phyloP scores from a whole-genome alignment of 2,888 invertebrate genomes.

The Galerucella pusilla region DNA sequence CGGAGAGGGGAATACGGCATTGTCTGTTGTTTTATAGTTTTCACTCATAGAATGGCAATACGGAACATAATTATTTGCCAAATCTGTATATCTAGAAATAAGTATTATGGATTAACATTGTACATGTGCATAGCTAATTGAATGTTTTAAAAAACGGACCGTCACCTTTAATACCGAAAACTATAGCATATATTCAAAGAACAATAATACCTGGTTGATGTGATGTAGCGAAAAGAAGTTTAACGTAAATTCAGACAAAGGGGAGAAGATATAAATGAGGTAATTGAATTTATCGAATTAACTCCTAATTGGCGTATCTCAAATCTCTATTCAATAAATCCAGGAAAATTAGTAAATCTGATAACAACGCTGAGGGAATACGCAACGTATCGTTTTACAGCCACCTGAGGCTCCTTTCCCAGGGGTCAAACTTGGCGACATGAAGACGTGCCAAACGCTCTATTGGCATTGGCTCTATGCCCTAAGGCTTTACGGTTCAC shows the following conservation, averaged over 20 bases:
- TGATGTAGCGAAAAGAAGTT: neutral
- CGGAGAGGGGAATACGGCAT: too few species aligned
- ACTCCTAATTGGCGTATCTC: constrained; percentile 47
- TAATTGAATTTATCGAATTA: constrained; percentile 35
- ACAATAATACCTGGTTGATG: neutral
- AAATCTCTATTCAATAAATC: constrained; percentile 50
- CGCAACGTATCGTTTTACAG: constrained; percentile 41
- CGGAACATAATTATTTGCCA: too few species aligned
- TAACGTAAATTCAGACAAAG: neutral
- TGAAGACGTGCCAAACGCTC: constrained; percentile 48
- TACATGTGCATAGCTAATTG: too few species aligned
- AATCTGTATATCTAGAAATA: too few species aligned
- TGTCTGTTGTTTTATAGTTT: too few species aligned
- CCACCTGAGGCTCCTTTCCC: constrained; percentile 51
- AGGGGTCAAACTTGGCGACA: constrained; percentile 51
- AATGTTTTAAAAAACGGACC: too few species aligned
- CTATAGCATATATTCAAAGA: neutral
- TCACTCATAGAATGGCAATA: too few species aligned
- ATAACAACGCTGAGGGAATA: constrained; percentile 47
- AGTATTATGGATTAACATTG: too few species aligned
- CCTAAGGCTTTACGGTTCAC: constrained; percentile 30
- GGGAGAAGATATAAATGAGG: constrained; percentile 13
- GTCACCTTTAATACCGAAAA: too few species aligned
- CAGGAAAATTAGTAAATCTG: constrained; percentile 47
- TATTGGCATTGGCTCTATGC: constrained; percentile 37